Percentiles rank a stretch among this genome's conserved stretches.
These are phyloP conservation scores for Agrotis clavis DNA, from an alignment of 2,888 invertebrate species.

Conservation along the genomic window DNA sequence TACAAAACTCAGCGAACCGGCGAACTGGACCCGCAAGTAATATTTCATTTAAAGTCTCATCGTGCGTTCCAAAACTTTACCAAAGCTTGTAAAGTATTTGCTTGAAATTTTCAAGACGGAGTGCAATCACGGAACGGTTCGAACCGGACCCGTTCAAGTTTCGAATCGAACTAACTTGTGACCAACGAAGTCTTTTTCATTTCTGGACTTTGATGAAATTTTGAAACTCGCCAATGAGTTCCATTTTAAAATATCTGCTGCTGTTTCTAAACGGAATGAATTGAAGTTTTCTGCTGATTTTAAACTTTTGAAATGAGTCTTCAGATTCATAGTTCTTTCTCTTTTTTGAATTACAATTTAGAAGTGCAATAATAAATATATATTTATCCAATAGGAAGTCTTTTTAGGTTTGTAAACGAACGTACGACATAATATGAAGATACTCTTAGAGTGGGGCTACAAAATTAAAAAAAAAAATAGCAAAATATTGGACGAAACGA, in stretches of 20 bases:
- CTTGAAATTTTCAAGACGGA: slow-evolving; percentile 79
- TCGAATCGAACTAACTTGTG: slow-evolving; percentile 82
- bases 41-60: slow-evolving; percentile 69
- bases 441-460: too few relatives aligned
- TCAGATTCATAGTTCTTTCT: neutral
- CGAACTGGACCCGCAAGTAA: slow-evolving; percentile 59
- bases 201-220: slow-evolving; percentile 84
- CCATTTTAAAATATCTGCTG: slow-evolving; percentile 74
- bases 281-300: slow-evolving; percentile 10
- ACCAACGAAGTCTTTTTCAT: slow-evolving; percentile 79
- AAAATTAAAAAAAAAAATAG: too few relatives aligned
- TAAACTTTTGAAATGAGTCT: neutral
- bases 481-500: too few relatives aligned
- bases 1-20: slow-evolving; percentile 28
- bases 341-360: neutral
- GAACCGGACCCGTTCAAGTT: slow-evolving; percentile 81
- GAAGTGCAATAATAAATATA: too few relatives aligned
- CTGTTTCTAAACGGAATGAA: slow-evolving; percentile 45
- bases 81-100: slow-evolving; percentile 75
- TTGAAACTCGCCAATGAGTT: slow-evolving; percentile 80
- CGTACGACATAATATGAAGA: too few relatives aligned
- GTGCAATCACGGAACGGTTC: slow-evolving; percentile 85
- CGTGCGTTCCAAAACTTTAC: slow-evolving; percentile 64
- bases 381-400: too few relatives aligned
- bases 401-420: too few relatives aligned